Conservation (phyloP, 2,888 invertebrate species). For the Hylaea fasciaria region DNA sequence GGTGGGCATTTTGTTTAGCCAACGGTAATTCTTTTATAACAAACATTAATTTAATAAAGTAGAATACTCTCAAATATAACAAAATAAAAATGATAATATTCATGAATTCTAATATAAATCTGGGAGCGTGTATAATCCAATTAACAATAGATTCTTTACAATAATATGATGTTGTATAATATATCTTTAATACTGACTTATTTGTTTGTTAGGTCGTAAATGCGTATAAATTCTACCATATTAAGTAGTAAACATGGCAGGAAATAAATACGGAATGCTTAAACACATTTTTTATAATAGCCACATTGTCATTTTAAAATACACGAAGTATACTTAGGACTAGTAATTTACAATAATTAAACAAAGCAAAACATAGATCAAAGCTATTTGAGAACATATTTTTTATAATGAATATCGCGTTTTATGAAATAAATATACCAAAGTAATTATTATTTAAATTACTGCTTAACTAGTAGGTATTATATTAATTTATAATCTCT, state of each 20-base stretch:
- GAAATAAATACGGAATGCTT: conserved; percentile 63
- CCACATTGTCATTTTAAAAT: conserved; percentile 33
- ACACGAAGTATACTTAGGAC: conserved; percentile 28
- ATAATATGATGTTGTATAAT: conserved; percentile 47
- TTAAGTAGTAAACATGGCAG: conserved; percentile 30
- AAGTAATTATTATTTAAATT: too few relatives aligned
- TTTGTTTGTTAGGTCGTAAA: conserved; percentile 63
- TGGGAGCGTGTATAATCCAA: neutral
- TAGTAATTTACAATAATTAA: conserved; percentile 37
- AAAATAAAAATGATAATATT: too few relatives aligned
- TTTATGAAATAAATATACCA: too few relatives aligned
- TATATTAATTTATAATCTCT: too few relatives aligned
- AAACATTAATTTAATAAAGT: too few relatives aligned
- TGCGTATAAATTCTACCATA: conserved; percentile 55
- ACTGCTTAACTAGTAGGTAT: too few relatives aligned
- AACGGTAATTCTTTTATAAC: too few relatives aligned
- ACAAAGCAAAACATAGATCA: conserved; percentile 26
- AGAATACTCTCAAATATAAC: too few relatives aligned
- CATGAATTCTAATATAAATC: too few relatives aligned
- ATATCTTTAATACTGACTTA: conserved; percentile 66
- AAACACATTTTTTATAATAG: conserved; percentile 43
- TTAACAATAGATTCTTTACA: conserved; percentile 20
- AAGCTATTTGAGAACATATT: conserved; percentile 10
- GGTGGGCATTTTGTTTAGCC: too few relatives aligned
- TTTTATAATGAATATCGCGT: neutral